Evolutionary conservation across 2,113 vertebrate genomes (phyloP).

Genomic region (Alces alces): DNA sequence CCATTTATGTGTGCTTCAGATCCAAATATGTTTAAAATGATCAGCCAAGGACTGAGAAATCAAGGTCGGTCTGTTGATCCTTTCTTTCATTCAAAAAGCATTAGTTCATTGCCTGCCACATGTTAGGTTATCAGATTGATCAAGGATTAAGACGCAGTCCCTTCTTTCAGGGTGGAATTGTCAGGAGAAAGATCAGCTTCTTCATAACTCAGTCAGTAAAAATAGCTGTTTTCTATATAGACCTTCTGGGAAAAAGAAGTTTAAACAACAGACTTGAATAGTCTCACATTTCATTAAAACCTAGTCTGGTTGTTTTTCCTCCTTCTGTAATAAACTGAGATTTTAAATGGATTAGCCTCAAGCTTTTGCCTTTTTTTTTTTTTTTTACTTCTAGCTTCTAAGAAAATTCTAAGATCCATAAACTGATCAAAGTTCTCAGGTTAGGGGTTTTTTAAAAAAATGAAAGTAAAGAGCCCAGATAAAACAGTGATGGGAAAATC

Average conservation of each 20-base stretch:
- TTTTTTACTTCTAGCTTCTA: not conserved
- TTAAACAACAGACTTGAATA: not conserved
- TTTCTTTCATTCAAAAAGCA: not conserved
- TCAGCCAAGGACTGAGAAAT: not conserved
- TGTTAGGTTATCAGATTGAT: not conserved
- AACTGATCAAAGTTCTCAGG: not conserved
- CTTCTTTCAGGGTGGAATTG: not conserved
- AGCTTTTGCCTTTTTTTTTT: not conserved
- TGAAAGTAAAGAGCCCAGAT: not conserved
- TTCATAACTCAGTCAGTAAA: not conserved
- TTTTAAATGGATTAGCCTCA: not conserved
- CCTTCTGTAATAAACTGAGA: not conserved
- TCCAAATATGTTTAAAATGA: not conserved
- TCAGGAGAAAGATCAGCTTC: not conserved
- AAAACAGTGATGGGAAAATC: not conserved
- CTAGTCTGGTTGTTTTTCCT: not conserved
- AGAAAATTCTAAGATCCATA: not conserved
- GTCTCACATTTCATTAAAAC: not conserved
- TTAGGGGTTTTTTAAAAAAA: not conserved
- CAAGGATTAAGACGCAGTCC: not conserved
- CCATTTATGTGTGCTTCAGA: not conserved
- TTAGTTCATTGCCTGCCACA: not conserved
- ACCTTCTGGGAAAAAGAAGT: not conserved
- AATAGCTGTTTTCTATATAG: not conserved
- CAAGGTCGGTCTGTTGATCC: not conserved